Evolutionary conservation across 2,888 invertebrate species (phyloP), one percentile per base, ranked within the genome.

Genomic region (Drosophila atripex): DNA sequence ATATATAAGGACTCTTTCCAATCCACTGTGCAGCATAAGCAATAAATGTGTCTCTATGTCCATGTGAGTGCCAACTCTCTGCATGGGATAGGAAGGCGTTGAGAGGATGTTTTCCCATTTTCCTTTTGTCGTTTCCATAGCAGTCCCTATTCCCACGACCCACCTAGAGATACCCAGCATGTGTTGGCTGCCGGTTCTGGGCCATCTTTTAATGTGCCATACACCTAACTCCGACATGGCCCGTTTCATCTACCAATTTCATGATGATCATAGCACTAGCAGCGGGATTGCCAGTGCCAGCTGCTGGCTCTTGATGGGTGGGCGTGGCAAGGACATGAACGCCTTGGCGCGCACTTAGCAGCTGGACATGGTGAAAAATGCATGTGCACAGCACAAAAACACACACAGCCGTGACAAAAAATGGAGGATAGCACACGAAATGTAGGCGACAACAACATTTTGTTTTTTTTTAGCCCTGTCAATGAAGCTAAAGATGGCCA

Each of bases 331-430:
- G 69, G 56, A 77, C 65, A 72, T 68, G 79, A 60, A 46, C 70
- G 70, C 70, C 70, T 69, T 65, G 68, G 68, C 59, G 69, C 69
- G 70, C 71, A 71, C 66, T 71, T 61, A 66, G 74, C 57, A 66
- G 75, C 75, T 71, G 61, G 80, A 58, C 69, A 73, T 77, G 61
- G 86, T 77, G 75, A 80, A 85, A 77, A 83, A 77, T 80, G 86
- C 86, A 80, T 82, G 83, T 73, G 75, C 58, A 61, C 58, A 76
- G 59, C 35, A 59, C 46, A 66, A 65, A 83, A 57, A 56, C 57
- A 64, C 39, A 45, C 38, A 35, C 16, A 46, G 28, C 28, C 28
- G 51, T 14, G 25, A 30, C 14, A 30, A 11, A 45, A 21, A 30
- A 21, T 41, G 38, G 32, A 70, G 41, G 53, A 59, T 45, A 47